phyloP scores from a whole-genome alignment of 2,113 vertebrate species.

The Xyrauchen texanus region DNA sequence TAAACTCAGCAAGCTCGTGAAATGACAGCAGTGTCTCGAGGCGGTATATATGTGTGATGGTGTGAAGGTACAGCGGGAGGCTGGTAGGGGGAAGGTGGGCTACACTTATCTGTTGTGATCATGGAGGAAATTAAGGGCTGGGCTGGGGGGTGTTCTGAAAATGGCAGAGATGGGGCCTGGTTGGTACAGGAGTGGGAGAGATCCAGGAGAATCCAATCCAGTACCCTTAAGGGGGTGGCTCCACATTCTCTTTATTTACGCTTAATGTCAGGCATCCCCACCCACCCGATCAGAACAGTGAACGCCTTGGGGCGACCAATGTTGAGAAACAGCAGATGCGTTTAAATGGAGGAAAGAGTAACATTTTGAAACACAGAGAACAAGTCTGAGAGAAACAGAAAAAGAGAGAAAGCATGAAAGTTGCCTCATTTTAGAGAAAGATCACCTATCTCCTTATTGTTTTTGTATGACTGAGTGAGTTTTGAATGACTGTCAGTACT shows the following conservation, averaged over 20 bases:
- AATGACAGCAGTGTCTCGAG: slow-evolving; percentile 62
- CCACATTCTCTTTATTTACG: slow-evolving; percentile 48
- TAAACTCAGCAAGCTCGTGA: slow-evolving; percentile 64
- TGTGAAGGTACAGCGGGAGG: slow-evolving; percentile 70
- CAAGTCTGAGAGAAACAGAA: neutral
- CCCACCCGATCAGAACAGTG: slow-evolving; percentile 23
- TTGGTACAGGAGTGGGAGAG: neutral
- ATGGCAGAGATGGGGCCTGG: slow-evolving; percentile 57
- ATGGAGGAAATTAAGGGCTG: slow-evolving; percentile 49
- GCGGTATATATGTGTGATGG: slow-evolving; percentile 64
- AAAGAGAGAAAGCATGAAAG: neutral
- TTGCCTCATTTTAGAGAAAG: neutral
- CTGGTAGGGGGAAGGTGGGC: slow-evolving; percentile 29
- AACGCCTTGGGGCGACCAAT: slow-evolving; percentile 20
- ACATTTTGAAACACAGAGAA: neutral
- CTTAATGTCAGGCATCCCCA: slow-evolving; percentile 47
- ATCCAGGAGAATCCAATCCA: neutral
- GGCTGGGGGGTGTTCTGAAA: slow-evolving; percentile 28
- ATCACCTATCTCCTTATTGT: slow-evolving; percentile 14
- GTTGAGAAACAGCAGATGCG: slow-evolving; percentile 56
- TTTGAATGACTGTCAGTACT: neutral
- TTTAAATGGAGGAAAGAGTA: slow-evolving; percentile 40
- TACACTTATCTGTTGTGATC: slow-evolving; percentile 62
- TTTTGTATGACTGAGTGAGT: neutral
- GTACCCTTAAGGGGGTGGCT: slow-evolving; percentile 22